Percentiles rank a stretch among this genome's conserved stretches.
Conservation (phyloP, 2,888 invertebrate species). For the Lepidochrysops patricia region DNA sequence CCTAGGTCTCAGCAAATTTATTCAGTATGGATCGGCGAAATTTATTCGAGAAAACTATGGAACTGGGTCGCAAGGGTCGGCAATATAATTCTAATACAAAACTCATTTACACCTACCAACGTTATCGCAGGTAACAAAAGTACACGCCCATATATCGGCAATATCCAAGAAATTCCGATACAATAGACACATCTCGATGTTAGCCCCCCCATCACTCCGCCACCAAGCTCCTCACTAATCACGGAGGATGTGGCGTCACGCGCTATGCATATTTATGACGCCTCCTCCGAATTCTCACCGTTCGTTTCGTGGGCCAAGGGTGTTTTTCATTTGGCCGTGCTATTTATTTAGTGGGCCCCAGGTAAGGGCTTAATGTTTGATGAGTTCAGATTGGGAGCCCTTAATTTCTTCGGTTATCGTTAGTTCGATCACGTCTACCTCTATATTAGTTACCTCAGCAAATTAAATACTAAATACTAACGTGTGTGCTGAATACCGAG, state of each 20-base stretch:
- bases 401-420: slow-evolving; percentile 52
- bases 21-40: background rate
- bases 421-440: slow-evolving; percentile 46
- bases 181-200: slow-evolving; percentile 62
- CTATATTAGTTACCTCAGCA: slow-evolving; percentile 15
- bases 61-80: background rate
- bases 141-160: slow-evolving; percentile 67
- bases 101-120: slow-evolving; percentile 7
- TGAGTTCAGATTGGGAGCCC: slow-evolving; percentile 59
- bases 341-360: slow-evolving; percentile 65
- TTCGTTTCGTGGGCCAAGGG: slow-evolving; percentile 49
- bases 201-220: slow-evolving; percentile 58
- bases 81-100: slow-evolving; percentile 9
- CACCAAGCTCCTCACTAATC: slow-evolving; percentile 58
- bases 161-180: slow-evolving; percentile 70
- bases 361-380: slow-evolving; percentile 67
- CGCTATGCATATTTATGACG: slow-evolving; percentile 73
- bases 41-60: background rate
- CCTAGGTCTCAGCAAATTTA: background rate
- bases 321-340: slow-evolving; percentile 67
- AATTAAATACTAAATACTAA: slow-evolving; percentile 18
- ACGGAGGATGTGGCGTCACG: slow-evolving; percentile 71
- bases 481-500: slow-evolving; percentile 11
- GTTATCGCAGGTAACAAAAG: slow-evolving; percentile 44
- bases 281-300: slow-evolving; percentile 63